Conservation (phyloP, 2,888 invertebrate genomes). For the Hyposoter didymator region DNA sequence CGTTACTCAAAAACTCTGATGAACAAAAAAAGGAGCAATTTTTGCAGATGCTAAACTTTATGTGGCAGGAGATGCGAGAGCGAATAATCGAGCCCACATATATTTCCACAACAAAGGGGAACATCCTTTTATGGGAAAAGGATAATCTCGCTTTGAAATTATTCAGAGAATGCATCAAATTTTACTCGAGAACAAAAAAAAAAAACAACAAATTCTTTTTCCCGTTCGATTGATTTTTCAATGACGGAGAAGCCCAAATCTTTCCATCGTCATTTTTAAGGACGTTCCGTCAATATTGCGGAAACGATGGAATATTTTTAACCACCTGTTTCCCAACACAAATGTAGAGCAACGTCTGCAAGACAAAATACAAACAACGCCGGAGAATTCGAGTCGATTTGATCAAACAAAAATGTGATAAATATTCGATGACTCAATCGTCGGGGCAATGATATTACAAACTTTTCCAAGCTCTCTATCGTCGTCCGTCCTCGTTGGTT, state of each 20-base stretch:
- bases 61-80: background rate
- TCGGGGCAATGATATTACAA: conserved; percentile 36
- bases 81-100: conserved; percentile 11
- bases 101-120: background rate
- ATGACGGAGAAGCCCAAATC: no score
- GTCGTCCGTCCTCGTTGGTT: conserved; percentile 20
- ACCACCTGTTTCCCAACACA: background rate
- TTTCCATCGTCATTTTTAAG: no score
- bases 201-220: background rate
- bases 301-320: background rate
- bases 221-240: no score
- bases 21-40: conserved; percentile 16
- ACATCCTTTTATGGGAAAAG: background rate
- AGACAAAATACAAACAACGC: background rate
- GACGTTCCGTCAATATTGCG: background rate
- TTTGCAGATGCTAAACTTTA: conserved; percentile 16
- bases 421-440: conserved; percentile 5
- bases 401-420: background rate
- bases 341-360: background rate
- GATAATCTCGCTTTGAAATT: background rate
- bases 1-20: conserved; percentile 22
- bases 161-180: background rate
- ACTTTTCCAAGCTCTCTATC: conserved; percentile 53
- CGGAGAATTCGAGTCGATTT: background rate
- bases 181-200: background rate